Percentiles rank a stretch among this genome's conserved stretches.
Evolutionary conservation across 2,888 invertebrate genomes (phyloP).

Genomic region (Epistrophella euchroma): DNA sequence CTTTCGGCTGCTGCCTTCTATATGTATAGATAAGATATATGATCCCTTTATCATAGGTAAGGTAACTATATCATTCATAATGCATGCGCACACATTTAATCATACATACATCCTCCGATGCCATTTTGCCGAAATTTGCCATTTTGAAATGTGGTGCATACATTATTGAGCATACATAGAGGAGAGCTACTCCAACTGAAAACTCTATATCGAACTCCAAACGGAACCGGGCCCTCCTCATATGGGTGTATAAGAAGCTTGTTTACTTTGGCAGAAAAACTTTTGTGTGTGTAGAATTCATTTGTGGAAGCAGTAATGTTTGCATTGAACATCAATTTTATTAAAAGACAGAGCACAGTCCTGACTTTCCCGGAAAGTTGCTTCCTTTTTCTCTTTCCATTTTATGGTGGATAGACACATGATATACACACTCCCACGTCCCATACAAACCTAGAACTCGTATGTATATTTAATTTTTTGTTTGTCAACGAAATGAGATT

Average conservation of each 20-base stretch:
- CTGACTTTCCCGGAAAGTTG: conserved; percentile 31
- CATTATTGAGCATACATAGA: conserved; percentile 61
- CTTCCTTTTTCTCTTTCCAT: neutral
- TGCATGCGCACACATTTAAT: conserved; percentile 73
- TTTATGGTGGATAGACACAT: too few relatives aligned
- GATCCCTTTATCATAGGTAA: neutral
- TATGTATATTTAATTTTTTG: conserved; percentile 71
- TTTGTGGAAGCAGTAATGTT: conserved; percentile 58
- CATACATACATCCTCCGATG: conserved; percentile 59
- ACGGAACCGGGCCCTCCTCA: neutral
- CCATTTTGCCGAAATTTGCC: conserved; percentile 69
- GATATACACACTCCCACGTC: neutral
- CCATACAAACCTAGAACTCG: too few relatives aligned
- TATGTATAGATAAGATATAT: too few relatives aligned
- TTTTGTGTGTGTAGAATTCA: conserved; percentile 53
- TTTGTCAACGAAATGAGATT: conserved; percentile 73
- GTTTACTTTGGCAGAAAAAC: conserved; percentile 51
- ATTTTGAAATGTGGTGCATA: conserved; percentile 73
- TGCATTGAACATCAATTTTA: conserved; percentile 70
- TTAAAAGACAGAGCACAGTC: conserved; percentile 48
- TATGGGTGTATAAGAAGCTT: conserved; percentile 30
- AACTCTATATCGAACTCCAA: neutral
- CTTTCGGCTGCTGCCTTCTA: neutral
- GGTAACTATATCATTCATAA: conserved; percentile 45
- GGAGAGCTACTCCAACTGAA: conserved; percentile 28